Conservation (phyloP, 2,888 invertebrate species). For the Dascillus cervinus region DNA sequence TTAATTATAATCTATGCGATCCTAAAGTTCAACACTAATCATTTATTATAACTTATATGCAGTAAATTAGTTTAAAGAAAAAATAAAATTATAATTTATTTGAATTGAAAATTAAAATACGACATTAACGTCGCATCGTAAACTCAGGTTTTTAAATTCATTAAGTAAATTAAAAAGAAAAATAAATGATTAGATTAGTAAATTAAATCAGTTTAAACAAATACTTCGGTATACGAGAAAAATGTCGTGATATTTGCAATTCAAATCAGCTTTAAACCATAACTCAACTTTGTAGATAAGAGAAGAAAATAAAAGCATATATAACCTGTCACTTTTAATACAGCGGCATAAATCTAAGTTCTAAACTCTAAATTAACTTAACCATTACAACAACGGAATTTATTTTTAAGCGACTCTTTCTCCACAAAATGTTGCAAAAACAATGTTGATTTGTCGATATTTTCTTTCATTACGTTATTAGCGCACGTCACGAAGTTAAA, state of each 20-base stretch:
- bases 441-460: slow-evolving; percentile 16
- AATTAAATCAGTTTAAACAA: background rate
- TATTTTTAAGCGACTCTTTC: slow-evolving; percentile 3
- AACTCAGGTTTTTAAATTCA: no score
- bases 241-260: slow-evolving; percentile 6
- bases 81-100: background rate
- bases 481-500: slow-evolving; percentile 19
- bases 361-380: background rate
- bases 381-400: slow-evolving; percentile 3
- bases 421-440: slow-evolving; percentile 9
- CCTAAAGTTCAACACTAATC: background rate
- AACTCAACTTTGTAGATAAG: slow-evolving; percentile 3
- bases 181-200: no score
- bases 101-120: background rate
- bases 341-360: background rate
- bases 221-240: no score
- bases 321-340: slow-evolving; percentile 6
- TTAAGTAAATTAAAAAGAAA: no score
- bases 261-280: slow-evolving; percentile 6
- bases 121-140: no score
- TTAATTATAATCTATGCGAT: background rate
- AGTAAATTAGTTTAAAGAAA: no score
- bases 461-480: slow-evolving; percentile 16
- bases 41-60: no score
- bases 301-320: slow-evolving; percentile 3